Evolutionary conservation across 2,888 invertebrate genomes (phyloP).

Genomic region (Acanthopleura granulata): DNA sequence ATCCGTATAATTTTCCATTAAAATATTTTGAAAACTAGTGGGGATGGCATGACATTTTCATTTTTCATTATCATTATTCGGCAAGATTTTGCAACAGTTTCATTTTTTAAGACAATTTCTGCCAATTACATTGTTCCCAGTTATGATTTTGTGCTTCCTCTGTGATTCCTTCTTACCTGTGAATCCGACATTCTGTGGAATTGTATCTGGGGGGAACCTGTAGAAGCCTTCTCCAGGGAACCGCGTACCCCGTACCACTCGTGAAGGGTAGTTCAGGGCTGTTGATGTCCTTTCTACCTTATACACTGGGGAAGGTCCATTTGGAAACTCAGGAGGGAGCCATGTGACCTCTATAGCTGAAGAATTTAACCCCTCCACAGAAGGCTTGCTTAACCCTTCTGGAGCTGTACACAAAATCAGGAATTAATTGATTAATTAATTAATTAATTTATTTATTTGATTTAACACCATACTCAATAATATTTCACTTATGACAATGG

Average conservation of each 20-base stretch:
- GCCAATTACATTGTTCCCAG: too few species aligned
- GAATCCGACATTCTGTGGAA: conserved; percentile 64
- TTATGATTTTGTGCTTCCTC: too few species aligned
- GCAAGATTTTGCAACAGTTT: too few species aligned
- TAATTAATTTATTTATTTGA: too few species aligned
- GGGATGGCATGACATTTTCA: too few species aligned
- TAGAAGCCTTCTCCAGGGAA: conserved; percentile 67
- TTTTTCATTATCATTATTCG: too few species aligned
- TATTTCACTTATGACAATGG: too few species aligned
- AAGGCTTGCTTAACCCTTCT: conserved; percentile 48
- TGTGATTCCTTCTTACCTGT: conserved; percentile 65
- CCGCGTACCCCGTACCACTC: conserved; percentile 61
- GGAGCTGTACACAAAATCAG: conserved; percentile 50
- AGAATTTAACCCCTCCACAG: conserved; percentile 55
- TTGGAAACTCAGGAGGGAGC: conserved; percentile 56
- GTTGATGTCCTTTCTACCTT: conserved; percentile 57
- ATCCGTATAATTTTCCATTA: too few species aligned
- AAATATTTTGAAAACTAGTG: too few species aligned
- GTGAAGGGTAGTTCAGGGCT: conserved; percentile 64
- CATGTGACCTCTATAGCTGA: conserved; percentile 60
- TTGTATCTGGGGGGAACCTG: conserved; percentile 57
- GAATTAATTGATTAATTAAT: too few species aligned
- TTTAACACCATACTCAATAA: too few species aligned
- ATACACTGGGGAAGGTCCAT: conserved; percentile 64
- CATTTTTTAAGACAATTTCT: too few species aligned